Evolutionary conservation across 2,113 vertebrate species (phyloP), one percentile per base, ranked within the genome.

Genomic region (Neomonachus schauinslandi): DNA sequence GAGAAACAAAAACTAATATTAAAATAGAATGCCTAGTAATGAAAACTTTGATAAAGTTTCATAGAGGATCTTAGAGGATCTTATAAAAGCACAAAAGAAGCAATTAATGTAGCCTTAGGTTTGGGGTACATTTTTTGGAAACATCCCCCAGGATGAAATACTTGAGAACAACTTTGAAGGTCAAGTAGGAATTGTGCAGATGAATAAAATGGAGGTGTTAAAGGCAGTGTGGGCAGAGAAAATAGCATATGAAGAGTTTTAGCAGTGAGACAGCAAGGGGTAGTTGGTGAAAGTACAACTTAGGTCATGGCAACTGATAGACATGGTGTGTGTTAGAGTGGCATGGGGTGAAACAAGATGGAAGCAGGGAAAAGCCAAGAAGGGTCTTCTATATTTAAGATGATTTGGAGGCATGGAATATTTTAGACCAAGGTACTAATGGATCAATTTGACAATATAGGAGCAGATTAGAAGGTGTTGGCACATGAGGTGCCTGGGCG

Each of bases 221-320:
- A 65, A 53, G 2, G 28, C 16, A 14, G 11, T 33, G 5, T 3
- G 57, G 88, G 71, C 16, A 80, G 9, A 69, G 18, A 85, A 85
- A 89, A 77, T 0, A 19, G 22, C 33, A 13, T 0, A 0, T 14
- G 82, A 46, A 76, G 18, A 59, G 0, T 33, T 77, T 74, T 28
- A 18, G 31, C 46, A 79, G 15, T 10, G 31, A 76, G 49, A n/a
- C 3, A 82, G 33, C 5, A 90, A 33, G 3, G 4, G 13, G 28
- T 18, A 26, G 19, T 19, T 28, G 24, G 5, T 87, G 24, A 24
- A 71, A 67, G 33, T 14, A 33, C 26, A 86, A 69, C 55, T 67
- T 59, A 28, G 49, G n/a, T 77, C 53, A 79, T 67, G 49, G 77
- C 5, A 2, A 26, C 53, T 49, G 11, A 11, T 49, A 63, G n/a